phyloP scores from a whole-genome alignment of 2,113 vertebrate genomes.

The Elachura formosa region DNA sequence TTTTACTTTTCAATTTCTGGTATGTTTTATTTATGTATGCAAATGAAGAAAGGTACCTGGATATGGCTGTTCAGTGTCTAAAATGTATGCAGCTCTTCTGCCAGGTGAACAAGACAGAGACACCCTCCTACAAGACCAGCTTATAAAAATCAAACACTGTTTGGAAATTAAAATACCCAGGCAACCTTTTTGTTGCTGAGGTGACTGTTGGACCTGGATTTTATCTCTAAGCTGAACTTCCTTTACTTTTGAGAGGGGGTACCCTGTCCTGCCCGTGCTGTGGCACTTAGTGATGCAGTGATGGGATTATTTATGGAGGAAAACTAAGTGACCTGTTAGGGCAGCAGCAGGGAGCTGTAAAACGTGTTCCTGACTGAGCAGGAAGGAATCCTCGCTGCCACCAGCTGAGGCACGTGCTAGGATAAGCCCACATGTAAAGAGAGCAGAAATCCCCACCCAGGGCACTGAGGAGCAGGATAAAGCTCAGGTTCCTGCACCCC shows the following conservation, averaged over 20 bases:
- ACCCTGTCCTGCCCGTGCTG: rapidly evolving
- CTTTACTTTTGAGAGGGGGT: background rate
- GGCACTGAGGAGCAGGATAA: background rate
- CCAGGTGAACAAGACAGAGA: background rate
- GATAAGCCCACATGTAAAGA: rapidly evolving
- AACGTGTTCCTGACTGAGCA: background rate
- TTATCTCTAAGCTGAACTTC: background rate
- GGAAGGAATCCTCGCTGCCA: background rate
- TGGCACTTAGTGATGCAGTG: background rate
- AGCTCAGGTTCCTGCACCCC: background rate
- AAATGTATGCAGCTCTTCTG: background rate
- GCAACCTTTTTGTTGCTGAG: background rate
- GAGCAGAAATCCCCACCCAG: background rate
- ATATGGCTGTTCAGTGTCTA: background rate
- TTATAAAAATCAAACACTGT: background rate
- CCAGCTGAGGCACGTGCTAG: rapidly evolving
- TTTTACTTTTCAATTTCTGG: background rate
- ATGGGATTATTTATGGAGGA: background rate
- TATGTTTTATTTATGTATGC: background rate
- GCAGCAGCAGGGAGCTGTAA: background rate
- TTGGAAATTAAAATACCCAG: background rate
- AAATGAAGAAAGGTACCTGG: background rate
- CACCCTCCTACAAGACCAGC: background rate
- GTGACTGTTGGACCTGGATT: background rate
- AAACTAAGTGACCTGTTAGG: background rate